phyloP scores from a whole-genome alignment of 2,113 vertebrate genomes.

The Lophius piscatorius region DNA sequence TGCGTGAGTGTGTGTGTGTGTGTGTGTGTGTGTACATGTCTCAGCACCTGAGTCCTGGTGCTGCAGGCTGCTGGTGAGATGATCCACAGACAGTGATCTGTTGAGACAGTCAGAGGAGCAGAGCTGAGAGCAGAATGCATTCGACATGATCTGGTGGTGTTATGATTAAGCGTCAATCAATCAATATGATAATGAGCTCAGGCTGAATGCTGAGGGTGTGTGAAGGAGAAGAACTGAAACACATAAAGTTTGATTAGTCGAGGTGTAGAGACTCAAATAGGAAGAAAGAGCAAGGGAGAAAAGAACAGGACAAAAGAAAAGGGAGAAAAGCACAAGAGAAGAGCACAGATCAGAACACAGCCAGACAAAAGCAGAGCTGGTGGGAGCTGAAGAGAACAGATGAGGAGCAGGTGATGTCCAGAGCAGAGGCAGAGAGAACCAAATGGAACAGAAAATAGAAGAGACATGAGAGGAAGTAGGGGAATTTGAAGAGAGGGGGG shows the following conservation, averaged over 20 bases:
- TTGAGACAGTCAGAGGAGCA: conserved; percentile 54
- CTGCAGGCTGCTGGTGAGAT: conserved; percentile 57
- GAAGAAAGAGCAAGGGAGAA: not conserved
- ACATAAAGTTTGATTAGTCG: conserved; percentile 2
- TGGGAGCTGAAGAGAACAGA: too few species aligned
- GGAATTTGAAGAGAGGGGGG: too few species aligned
- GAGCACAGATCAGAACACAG: not conserved
- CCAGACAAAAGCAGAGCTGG: too few species aligned
- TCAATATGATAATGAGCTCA: not conserved
- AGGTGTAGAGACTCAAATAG: not conserved
- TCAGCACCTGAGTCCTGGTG: conserved; percentile 59
- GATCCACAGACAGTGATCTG: conserved; percentile 58
- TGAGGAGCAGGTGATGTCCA: too few species aligned
- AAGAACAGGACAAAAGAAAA: not conserved
- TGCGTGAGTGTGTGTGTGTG: conserved; percentile 22
- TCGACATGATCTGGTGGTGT: not conserved
- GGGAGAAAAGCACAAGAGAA: too few species aligned
- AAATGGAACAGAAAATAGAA: not conserved
- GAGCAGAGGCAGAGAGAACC: too few species aligned
- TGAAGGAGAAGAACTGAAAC: not conserved
- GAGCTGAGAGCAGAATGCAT: conserved; percentile 31
- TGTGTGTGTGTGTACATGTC: conserved; percentile 39
- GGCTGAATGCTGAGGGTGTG: not conserved
- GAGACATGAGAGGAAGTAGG: too few species aligned
- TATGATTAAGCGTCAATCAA: not conserved